These are phyloP conservation scores for Thamnophis elegans DNA, from an alignment of 2,797 vertebrate genomes.

Conservation along the genomic window DNA sequence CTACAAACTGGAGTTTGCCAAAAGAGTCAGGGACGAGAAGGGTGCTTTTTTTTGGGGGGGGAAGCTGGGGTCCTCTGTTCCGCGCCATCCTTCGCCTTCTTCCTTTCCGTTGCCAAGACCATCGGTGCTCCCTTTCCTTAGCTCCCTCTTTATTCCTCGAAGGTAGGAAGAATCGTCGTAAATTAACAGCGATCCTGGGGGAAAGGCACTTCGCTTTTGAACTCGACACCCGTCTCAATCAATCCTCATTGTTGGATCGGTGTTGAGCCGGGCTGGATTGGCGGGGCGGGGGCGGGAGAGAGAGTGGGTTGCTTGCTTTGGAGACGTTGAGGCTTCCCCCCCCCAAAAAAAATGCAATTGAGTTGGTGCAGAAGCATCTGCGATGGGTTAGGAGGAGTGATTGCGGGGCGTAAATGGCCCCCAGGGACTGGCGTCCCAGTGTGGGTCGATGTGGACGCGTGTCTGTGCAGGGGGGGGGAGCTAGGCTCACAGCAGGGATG, in stretches of 20 bases:
- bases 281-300: rapidly evolving
- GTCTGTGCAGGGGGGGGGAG: too few species aligned
- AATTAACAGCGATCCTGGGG: background rate
- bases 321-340: background rate
- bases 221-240: background rate
- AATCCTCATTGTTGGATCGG: background rate
- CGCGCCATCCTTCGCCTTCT: background rate
- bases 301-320: background rate
- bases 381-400: background rate
- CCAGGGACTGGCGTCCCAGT: background rate
- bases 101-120: background rate
- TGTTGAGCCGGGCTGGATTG: background rate
- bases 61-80: too few species aligned
- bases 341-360: background rate
- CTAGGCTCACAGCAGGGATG: background rate
- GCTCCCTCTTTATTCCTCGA: background rate
- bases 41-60: too few species aligned
- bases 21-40: background rate
- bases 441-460: too few species aligned
- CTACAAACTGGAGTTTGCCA: background rate
- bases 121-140: too few species aligned
- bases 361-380: background rate
- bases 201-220: background rate
- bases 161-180: too few species aligned
- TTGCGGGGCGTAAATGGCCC: background rate